Conservation (phyloP, 2,797 vertebrate genomes). For the Tamandua tetradactyla region DNA sequence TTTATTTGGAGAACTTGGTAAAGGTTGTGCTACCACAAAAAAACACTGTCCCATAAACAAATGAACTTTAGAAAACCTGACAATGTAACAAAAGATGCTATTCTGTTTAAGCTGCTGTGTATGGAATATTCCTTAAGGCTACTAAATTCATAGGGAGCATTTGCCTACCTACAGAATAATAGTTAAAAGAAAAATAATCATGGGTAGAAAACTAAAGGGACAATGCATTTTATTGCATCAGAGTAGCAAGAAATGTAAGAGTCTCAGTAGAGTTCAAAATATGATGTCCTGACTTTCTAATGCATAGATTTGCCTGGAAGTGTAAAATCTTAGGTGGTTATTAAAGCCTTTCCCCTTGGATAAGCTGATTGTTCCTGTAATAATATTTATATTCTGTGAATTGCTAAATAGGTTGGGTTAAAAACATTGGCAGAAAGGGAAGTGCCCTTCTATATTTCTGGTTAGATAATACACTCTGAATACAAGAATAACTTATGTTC, state of each 20-base stretch:
- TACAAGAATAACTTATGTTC: background rate
- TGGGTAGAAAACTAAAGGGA: background rate
- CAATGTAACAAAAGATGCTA: constrained; percentile 11
- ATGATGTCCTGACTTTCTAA: background rate
- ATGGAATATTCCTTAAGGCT: constrained; percentile 11
- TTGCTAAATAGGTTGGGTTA: background rate
- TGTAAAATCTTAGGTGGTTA: background rate
- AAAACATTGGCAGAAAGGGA: background rate
- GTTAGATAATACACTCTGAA: background rate
- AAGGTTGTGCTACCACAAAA: constrained; percentile 27
- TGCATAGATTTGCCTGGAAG: background rate
- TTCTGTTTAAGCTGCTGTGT: constrained; percentile 11
- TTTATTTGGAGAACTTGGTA: constrained; percentile 55
- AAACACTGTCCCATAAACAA: background rate
- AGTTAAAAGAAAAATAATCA: constrained; percentile 6
- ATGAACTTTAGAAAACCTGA: constrained; percentile 48
- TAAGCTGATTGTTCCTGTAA: background rate
- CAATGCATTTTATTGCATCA: background rate
- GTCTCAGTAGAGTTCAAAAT: background rate
- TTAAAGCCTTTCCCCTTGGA: constrained; percentile 17
- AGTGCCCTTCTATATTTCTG: background rate
- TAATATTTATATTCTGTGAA: constrained; percentile 4
- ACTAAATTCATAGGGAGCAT: background rate
- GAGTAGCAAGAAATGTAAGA: background rate
- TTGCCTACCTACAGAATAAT: background rate